Evolutionary conservation across 2,797 vertebrate species (phyloP).

Genomic region (Adrianichthys oophorus): DNA sequence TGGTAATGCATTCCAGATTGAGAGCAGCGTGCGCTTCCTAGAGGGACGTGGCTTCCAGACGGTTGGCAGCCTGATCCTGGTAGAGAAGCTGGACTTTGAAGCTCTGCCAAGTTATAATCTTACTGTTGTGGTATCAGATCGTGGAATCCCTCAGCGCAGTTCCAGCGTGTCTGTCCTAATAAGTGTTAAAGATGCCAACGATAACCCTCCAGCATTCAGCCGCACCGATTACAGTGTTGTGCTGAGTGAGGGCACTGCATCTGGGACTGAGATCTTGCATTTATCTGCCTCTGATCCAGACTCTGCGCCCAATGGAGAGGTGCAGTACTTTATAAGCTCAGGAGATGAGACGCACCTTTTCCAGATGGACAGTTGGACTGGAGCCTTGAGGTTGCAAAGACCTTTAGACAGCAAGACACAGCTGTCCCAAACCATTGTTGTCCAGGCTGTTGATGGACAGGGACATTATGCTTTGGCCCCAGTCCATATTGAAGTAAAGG

Average conservation of each 20-base stretch:
- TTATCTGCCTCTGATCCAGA: constrained; percentile 90
- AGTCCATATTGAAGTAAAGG: constrained; percentile 88
- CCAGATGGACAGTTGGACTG: constrained; percentile 86
- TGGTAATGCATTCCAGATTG: constrained; percentile 91
- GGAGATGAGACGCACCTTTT: constrained; percentile 88
- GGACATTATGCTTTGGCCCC: constrained; percentile 87
- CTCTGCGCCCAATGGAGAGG: constrained; percentile 81
- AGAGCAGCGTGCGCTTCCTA: constrained; percentile 85
- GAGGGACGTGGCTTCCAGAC: constrained; percentile 84
- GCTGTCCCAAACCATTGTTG: constrained; percentile 82
- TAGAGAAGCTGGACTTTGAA: constrained; percentile 92
- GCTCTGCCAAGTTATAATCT: constrained; percentile 85
- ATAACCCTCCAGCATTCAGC: constrained; percentile 91
- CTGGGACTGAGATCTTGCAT: constrained; percentile 87
- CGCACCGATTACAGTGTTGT: constrained; percentile 82
- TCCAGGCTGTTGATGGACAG: constrained; percentile 85
- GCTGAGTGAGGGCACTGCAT: constrained; percentile 80
- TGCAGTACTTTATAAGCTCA: constrained; percentile 90
- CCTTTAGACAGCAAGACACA: constrained; percentile 83
- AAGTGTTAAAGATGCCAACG: constrained; percentile 86
- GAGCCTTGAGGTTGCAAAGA: constrained; percentile 80
- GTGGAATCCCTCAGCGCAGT: constrained; percentile 89
- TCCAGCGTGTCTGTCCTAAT: constrained; percentile 85
- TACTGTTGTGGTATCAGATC: constrained; percentile 89
- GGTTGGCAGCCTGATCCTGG: constrained; percentile 87